Evolutionary conservation across 2,888 invertebrate species (phyloP).

Genomic region (Amphipyra tragopoginis): DNA sequence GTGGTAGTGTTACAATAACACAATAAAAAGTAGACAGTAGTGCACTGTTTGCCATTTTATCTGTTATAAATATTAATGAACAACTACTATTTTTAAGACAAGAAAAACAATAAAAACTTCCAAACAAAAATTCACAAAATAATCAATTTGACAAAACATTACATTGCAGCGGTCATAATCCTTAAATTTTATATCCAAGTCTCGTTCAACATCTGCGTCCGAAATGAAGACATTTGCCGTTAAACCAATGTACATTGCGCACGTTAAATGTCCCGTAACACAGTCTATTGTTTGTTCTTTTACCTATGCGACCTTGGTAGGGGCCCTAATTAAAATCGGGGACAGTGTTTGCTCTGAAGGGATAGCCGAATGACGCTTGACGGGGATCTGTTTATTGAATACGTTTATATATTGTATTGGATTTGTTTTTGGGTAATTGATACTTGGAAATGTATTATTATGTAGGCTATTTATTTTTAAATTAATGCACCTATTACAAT

Average conservation of each 20-base stretch:
- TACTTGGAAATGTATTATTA: neutral
- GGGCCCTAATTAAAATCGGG: constrained; percentile 52
- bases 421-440: constrained; percentile 6
- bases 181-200: constrained; percentile 61
- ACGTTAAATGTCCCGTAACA: constrained; percentile 47
- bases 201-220: constrained; percentile 55
- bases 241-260: constrained; percentile 57
- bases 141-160: constrained; percentile 37
- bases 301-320: constrained; percentile 46
- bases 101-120: neutral
- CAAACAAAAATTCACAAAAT: constrained; percentile 14
- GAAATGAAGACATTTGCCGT: constrained; percentile 61
- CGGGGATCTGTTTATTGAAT: constrained; percentile 37
- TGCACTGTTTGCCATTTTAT: too few relatives aligned
- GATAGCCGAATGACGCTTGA: constrained; percentile 30
- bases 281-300: constrained; percentile 54
- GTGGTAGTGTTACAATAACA: too few relatives aligned
- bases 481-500: neutral
- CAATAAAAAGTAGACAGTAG: too few relatives aligned
- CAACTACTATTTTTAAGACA: neutral
- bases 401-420: constrained; percentile 11
- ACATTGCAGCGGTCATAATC: constrained; percentile 53
- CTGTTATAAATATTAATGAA: too few relatives aligned
- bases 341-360: constrained; percentile 46
- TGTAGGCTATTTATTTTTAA: too few relatives aligned